Conservation (phyloP, 92 coral and sea anemone species). For the Diadumene lineata region DNA sequence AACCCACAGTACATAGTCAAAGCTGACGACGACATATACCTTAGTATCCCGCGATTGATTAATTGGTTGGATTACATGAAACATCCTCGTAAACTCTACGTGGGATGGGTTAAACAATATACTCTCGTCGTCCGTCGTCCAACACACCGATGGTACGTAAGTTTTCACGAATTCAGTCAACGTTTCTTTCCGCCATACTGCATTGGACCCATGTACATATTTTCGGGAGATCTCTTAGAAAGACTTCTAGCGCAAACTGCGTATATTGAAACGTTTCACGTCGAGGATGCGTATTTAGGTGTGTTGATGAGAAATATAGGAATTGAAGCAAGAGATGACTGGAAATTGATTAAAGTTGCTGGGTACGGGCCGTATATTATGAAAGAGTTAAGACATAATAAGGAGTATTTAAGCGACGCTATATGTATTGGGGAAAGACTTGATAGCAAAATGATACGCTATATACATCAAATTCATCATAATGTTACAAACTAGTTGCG, state of each 20-base stretch:
- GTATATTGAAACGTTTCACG: constrained; percentile 18
- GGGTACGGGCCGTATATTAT: constrained; percentile 25
- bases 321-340: neutral
- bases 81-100: constrained; percentile 27
- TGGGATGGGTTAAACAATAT: constrained; percentile 25
- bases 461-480: constrained; percentile 14
- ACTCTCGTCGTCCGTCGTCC: constrained; percentile 23
- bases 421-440: constrained; percentile 41
- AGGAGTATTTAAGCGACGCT: neutral
- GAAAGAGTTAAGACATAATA: constrained; percentile 1
- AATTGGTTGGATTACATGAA: constrained; percentile 16
- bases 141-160: constrained; percentile 29
- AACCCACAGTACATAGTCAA: constrained; percentile 24
- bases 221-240: constrained; percentile 26
- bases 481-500: too few species aligned
- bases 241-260: neutral
- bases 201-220: constrained; percentile 37
- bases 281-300: constrained; percentile 43
- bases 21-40: constrained; percentile 41
- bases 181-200: constrained; percentile 29
- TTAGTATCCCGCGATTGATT: constrained; percentile 21
- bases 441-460: constrained; percentile 9
- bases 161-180: constrained; percentile 26
- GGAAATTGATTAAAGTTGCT: neutral
- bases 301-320: constrained; percentile 22